These are phyloP conservation scores for Pogonomyrmex barbatus DNA, from an alignment of 1,140 invertebrate species.

Conservation along the genomic window DNA sequence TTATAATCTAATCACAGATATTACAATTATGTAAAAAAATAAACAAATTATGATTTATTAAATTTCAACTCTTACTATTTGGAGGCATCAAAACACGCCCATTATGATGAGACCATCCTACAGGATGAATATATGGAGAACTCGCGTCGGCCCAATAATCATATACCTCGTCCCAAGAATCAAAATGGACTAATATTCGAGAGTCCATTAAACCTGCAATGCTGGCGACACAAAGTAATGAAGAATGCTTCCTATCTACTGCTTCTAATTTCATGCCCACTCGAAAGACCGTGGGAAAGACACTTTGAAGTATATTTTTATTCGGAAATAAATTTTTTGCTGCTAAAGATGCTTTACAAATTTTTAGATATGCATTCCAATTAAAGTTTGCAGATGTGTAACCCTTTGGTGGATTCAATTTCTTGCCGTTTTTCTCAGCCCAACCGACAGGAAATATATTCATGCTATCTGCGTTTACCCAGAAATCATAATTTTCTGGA, in stretches of 20 bases:
- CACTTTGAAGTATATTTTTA: constrained; percentile 88
- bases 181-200: constrained; percentile 96
- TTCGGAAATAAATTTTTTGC: constrained; percentile 92
- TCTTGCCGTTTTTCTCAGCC: constrained; percentile 93
- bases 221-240: constrained; percentile 95
- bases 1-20: constrained; percentile 88
- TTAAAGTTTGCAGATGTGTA: constrained; percentile 90
- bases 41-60: constrained; percentile 87
- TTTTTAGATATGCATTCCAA: constrained; percentile 94
- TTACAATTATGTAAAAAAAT: constrained; percentile 96
- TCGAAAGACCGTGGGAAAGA: constrained; percentile 92
- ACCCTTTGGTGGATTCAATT: constrained; percentile 91
- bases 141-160: constrained; percentile 97
- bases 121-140: constrained; percentile 97
- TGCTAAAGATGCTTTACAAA: constrained; percentile 91
- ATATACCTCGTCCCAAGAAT: constrained; percentile 97
- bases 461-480: constrained; percentile 95
- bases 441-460: constrained; percentile 97
- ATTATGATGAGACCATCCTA: constrained; percentile 96
- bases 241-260: constrained; percentile 95
- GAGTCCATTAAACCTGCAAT: constrained; percentile 94
- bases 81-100: constrained; percentile 93
- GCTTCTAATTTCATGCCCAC: constrained; percentile 98
- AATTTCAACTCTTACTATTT: constrained; percentile 88
- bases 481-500: constrained; percentile 96